phyloP scores from a whole-genome alignment of 2,888 invertebrate species.

The Eremobia ochroleuca region DNA sequence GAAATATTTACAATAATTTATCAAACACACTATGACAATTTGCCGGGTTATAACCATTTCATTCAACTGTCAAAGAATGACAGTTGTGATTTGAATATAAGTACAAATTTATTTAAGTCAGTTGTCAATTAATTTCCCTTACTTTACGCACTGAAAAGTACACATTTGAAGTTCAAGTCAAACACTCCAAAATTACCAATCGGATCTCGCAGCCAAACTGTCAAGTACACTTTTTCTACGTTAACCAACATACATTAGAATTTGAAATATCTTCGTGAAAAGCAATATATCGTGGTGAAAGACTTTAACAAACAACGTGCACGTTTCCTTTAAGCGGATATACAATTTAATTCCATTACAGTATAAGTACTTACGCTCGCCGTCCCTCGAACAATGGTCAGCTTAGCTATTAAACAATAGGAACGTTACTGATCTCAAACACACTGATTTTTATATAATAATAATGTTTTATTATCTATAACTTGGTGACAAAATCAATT shows the following conservation, averaged over 20 bases:
- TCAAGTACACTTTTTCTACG: neutral
- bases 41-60: neutral
- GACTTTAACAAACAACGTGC: constrained; percentile 55
- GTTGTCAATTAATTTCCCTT: neutral
- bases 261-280: constrained; percentile 26
- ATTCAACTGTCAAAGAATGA: neutral
- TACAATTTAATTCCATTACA: constrained; percentile 79
- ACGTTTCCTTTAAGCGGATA: constrained; percentile 71
- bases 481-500: no score
- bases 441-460: no score
- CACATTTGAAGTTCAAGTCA: neutral
- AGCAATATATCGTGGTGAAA: constrained; percentile 31
- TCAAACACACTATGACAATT: neutral
- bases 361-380: constrained; percentile 60
- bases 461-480: no score
- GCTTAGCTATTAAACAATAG: constrained; percentile 75
- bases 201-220: neutral
- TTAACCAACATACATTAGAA: neutral
- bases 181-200: neutral
- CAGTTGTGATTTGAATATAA: neutral
- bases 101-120: neutral
- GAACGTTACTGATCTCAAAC: constrained; percentile 64
- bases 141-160: neutral
- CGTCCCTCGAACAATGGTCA: constrained; percentile 74
- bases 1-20: no score